A percentile compares a stretch with the other conserved stretches of the same genome.
Evolutionary conservation across 2,888 invertebrate genomes (phyloP).

Genomic region (Chaetogeoica ovagalla): DNA sequence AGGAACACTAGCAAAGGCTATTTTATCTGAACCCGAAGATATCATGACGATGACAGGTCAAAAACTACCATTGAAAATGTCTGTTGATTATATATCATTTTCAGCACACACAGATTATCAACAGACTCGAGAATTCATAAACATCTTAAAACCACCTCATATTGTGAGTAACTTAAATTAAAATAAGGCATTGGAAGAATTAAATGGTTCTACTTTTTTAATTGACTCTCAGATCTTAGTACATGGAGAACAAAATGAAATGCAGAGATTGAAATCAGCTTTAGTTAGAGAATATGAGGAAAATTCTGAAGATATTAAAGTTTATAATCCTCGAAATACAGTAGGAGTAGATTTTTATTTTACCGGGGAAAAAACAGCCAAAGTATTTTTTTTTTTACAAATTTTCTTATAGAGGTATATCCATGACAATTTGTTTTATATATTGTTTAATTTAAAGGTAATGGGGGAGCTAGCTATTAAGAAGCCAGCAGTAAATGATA

Average conservation of each 20-base stretch:
- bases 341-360: slow-evolving; percentile 91
- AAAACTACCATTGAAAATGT: slow-evolving; percentile 93
- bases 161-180: slow-evolving; percentile 67
- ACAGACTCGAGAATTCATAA: slow-evolving; percentile 96
- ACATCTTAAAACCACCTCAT: slow-evolving; percentile 91
- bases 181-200: not conserved
- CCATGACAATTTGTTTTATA: too few species aligned
- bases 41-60: slow-evolving; percentile 94
- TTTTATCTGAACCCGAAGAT: slow-evolving; percentile 97
- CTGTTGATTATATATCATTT: slow-evolving; percentile 98
- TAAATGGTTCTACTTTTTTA: not conserved
- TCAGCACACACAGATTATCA: slow-evolving; percentile 98
- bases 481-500: slow-evolving; percentile 75
- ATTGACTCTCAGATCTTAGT: slow-evolving; percentile 73
- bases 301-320: slow-evolving; percentile 76
- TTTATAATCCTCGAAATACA: slow-evolving; percentile 96
- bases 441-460: slow-evolving; percentile 60
- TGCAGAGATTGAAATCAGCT: slow-evolving; percentile 93
- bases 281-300: slow-evolving; percentile 91
- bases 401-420: too few species aligned
- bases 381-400: slow-evolving; percentile 65
- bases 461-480: slow-evolving; percentile 90
- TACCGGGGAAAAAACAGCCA: slow-evolving; percentile 96
- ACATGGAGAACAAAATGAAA: slow-evolving; percentile 98
- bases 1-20: slow-evolving; percentile 84